Evolutionary conservation across 2,797 vertebrate genomes (phyloP).

Genomic region (Molossus alvarezi): DNA sequence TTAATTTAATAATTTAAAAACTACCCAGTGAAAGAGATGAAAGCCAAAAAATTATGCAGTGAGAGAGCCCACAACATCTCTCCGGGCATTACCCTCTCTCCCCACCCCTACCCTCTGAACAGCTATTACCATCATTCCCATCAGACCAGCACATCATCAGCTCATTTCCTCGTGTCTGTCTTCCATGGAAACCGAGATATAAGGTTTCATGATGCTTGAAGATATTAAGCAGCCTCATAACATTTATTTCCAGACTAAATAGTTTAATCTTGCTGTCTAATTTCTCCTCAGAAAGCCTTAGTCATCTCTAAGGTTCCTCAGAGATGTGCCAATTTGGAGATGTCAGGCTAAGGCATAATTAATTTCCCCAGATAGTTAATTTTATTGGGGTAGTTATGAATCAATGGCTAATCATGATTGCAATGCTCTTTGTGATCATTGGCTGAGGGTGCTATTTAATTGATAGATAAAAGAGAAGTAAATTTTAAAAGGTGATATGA

Average conservation of each 20-base stretch:
- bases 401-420: background rate
- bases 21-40: background rate
- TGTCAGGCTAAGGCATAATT: background rate
- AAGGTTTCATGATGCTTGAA: background rate
- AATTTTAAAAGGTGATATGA: background rate
- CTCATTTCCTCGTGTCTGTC: background rate
- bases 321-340: background rate
- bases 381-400: background rate
- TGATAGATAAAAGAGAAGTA: background rate
- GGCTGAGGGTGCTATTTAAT: background rate
- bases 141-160: background rate
- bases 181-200: background rate
- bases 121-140: no score
- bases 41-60: background rate
- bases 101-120: accelerated
- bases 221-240: background rate
- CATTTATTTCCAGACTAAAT: conserved; percentile 23
- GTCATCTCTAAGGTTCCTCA: background rate
- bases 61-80: background rate
- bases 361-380: background rate
- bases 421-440: no score
- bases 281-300: conserved; percentile 33
- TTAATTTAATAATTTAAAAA: background rate
- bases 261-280: background rate
- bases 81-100: accelerated